Percentiles rank a stretch among this genome's conserved stretches.
phyloP scores from a whole-genome alignment of 2,888 invertebrate genomes.

The Caenorhabditis sulstoni region DNA sequence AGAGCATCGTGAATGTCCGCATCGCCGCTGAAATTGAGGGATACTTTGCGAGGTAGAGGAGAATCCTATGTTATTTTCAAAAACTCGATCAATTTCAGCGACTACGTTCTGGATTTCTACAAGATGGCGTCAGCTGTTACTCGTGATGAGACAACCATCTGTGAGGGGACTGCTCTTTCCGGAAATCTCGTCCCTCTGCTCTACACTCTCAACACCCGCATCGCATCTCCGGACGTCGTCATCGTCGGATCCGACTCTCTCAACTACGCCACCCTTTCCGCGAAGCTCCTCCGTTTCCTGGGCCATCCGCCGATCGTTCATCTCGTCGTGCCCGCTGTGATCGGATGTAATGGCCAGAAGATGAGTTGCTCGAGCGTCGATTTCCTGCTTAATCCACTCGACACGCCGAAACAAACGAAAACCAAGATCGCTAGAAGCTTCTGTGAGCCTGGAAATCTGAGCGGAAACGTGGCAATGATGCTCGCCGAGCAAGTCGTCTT shows the following conservation, averaged over 20 bases:
- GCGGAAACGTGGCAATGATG: slow-evolving; percentile 75
- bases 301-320: slow-evolving; percentile 63
- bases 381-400: slow-evolving; percentile 74
- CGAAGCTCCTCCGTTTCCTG: slow-evolving; percentile 63
- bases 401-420: slow-evolving; percentile 76
- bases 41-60: slow-evolving; percentile 64
- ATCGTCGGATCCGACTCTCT: slow-evolving; percentile 61
- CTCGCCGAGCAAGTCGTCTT: slow-evolving; percentile 73
- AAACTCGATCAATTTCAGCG: slow-evolving; percentile 62
- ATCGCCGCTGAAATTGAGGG: slow-evolving; percentile 56
- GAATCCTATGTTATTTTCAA: slow-evolving; percentile 7
- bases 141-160: slow-evolving; percentile 73
- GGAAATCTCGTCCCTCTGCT: slow-evolving; percentile 68
- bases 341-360: slow-evolving; percentile 71
- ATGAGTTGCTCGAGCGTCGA: slow-evolving; percentile 72
- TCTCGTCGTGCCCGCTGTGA: slow-evolving; percentile 60
- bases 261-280: slow-evolving; percentile 48
- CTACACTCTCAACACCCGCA: slow-evolving; percentile 65
- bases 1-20: slow-evolving; percentile 49
- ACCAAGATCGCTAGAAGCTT: slow-evolving; percentile 76
- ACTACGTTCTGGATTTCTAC: slow-evolving; percentile 79
- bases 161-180: slow-evolving; percentile 65
- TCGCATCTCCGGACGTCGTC: slow-evolving; percentile 58
- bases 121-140: slow-evolving; percentile 78
- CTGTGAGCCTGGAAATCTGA: slow-evolving; percentile 78